Evolutionary conservation across 2,888 invertebrate genomes (phyloP).

Genomic region (Hyposoter didymator): DNA sequence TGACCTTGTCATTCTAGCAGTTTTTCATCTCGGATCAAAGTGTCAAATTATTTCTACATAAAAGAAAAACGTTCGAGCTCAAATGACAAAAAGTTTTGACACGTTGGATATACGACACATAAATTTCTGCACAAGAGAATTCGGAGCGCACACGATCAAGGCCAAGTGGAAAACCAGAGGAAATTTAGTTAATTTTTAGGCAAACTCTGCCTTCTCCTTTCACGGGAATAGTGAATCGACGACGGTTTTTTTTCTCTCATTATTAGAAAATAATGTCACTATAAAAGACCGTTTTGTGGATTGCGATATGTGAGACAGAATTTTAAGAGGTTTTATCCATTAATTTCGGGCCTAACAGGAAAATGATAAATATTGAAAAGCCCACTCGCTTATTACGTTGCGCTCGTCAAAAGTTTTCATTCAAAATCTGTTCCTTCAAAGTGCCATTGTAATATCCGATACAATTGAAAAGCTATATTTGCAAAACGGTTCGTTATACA

Average conservation of each 20-base stretch:
- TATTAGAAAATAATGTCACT: background rate
- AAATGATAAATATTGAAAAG: background rate
- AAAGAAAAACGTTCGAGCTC: background rate
- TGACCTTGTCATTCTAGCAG: background rate
- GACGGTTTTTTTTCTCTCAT: background rate
- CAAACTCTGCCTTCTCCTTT: background rate
- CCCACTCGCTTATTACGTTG: background rate
- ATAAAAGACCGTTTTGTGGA: too few relatives aligned
- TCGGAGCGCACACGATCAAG: background rate
- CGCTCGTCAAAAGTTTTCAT: background rate
- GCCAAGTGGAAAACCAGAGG: background rate
- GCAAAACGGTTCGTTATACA: constrained; percentile 36
- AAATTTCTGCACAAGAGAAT: background rate
- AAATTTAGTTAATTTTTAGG: background rate
- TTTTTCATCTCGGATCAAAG: background rate
- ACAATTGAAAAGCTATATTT: constrained; percentile 8
- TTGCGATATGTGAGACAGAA: background rate
- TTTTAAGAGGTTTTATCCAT: background rate
- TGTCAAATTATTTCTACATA: background rate
- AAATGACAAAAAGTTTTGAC: background rate
- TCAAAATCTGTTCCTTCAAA: background rate
- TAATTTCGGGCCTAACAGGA: background rate
- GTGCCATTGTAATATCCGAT: background rate
- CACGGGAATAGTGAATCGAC: background rate
- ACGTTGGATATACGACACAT: background rate